phyloP scores from a whole-genome alignment of 1,140 invertebrate genomes.

The Macrosteles quadrilineatus region DNA sequence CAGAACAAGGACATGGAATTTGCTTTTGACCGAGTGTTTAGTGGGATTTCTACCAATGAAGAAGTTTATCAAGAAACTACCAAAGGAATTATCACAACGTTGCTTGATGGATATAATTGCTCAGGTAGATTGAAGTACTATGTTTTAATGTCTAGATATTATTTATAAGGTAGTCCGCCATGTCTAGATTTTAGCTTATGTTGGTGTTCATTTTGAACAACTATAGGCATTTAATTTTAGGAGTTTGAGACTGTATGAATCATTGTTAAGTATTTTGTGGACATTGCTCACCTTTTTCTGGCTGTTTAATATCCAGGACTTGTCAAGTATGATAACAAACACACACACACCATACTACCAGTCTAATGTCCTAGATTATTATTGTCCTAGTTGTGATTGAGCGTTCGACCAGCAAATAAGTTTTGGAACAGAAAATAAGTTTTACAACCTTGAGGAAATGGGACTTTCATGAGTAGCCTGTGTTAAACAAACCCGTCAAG shows the following conservation, averaged over 20 bases:
- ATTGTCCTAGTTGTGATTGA: too few species aligned
- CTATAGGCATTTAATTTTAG: background rate
- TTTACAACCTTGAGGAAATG: too few species aligned
- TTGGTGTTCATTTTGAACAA: background rate
- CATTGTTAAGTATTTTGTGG: too few species aligned
- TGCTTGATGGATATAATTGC: constrained; percentile 88
- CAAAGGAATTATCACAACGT: constrained; percentile 66
- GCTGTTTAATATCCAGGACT: too few species aligned
- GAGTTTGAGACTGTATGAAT: background rate
- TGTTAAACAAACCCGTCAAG: too few species aligned
- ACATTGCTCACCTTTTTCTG: too few species aligned
- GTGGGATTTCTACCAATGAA: constrained; percentile 61
- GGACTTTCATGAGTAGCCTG: too few species aligned
- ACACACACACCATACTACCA: too few species aligned
- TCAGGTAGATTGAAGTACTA: constrained; percentile 57
- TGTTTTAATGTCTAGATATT: background rate
- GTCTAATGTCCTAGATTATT: too few species aligned
- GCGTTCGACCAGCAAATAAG: too few species aligned
- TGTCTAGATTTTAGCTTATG: background rate
- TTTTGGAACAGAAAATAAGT: too few species aligned
- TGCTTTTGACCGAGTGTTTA: constrained; percentile 85
- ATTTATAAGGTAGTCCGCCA: background rate
- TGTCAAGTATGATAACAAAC: too few species aligned
- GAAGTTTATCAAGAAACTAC: constrained; percentile 81
- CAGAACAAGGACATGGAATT: constrained; percentile 85